Evolutionary conservation across 2,113 vertebrate genomes (phyloP).

Genomic region (Mormyrus iriodes): DNA sequence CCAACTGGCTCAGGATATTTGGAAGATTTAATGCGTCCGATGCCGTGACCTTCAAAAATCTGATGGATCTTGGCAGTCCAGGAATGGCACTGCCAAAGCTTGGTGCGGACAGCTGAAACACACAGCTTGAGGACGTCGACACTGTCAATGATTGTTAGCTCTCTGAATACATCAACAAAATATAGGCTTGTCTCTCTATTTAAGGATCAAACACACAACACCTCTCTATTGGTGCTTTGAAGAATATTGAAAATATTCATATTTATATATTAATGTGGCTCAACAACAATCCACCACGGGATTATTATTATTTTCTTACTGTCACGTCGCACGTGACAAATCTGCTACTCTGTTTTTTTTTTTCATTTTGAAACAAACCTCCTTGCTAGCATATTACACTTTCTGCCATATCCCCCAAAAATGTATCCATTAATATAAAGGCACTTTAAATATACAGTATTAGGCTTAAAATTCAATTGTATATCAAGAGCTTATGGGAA

Average conservation of each 20-base stretch:
- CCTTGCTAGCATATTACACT: background rate
- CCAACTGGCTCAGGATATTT: background rate
- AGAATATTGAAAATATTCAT: background rate
- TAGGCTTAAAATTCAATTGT: background rate
- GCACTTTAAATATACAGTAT: background rate
- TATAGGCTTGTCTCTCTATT: background rate
- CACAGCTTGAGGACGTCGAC: background rate
- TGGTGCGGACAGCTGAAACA: background rate
- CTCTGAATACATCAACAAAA: background rate
- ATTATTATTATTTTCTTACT: background rate
- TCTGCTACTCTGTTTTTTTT: background rate
- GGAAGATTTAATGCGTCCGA: background rate
- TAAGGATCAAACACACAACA: background rate
- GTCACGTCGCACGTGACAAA: background rate
- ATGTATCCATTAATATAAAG: background rate
- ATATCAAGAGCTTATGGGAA: background rate
- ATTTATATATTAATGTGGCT: background rate
- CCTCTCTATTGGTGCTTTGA: background rate
- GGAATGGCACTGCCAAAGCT: background rate
- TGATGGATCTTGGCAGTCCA: background rate
- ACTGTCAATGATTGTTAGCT: background rate
- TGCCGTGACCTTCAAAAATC: constrained; percentile 7
- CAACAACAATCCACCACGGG: background rate
- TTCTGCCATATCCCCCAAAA: background rate
- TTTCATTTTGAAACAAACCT: background rate